Base-by-base conservation (phyloP, 2,113 vertebrate species). In the Halichoerus grypus region DNA sequence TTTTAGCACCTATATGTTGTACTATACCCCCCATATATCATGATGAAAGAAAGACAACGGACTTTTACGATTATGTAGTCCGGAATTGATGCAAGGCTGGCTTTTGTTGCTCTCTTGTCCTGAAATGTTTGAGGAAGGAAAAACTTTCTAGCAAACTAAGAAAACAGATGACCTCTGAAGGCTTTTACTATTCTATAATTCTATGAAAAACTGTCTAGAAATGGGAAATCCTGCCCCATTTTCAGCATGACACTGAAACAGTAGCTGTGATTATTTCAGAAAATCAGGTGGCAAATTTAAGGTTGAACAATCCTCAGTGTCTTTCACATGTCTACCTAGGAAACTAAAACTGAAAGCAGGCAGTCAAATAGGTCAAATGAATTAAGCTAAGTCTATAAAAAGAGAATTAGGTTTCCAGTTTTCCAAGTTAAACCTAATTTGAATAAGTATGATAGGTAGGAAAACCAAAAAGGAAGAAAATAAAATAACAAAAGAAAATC, bases 301-400 rank as follows among this genome's bases (percentile, higher is more conserved):
- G 24, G 26, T n/a, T 92, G 51, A 95, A 87, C 39, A 61, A 6
- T 49, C 42, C 15, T 39, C 13, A 31, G 36, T 86, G 81, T 86
- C 24, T 91, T 96, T 93, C 92, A 86, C 51, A 46, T 89, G 42
- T 96, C 83, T 96, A 84, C 11, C 36, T 72, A 55, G 51, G 16
- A 94, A 93, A 86, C 28, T 67, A 94, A 96, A 96, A 55, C 69
- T 83, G 69, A 95, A 93, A 94, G 26, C 88, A 97, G 65, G 14
- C 13, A 72, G 36, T 6, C 7, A 95, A 91, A 39, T 94, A 88
- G 55, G 76, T 92, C 84, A 94, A 57, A 87, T 79, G 88, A 92
- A 89, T 93, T 95, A 92, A 96, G 51, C 55, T 55, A 84, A 74
- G 24, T 83, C 19, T 88, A 42, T 76, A 92, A 84, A 83, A 88